phyloP scores from a whole-genome alignment of 2,888 invertebrate genomes.

The Callinectes sapidus region DNA sequence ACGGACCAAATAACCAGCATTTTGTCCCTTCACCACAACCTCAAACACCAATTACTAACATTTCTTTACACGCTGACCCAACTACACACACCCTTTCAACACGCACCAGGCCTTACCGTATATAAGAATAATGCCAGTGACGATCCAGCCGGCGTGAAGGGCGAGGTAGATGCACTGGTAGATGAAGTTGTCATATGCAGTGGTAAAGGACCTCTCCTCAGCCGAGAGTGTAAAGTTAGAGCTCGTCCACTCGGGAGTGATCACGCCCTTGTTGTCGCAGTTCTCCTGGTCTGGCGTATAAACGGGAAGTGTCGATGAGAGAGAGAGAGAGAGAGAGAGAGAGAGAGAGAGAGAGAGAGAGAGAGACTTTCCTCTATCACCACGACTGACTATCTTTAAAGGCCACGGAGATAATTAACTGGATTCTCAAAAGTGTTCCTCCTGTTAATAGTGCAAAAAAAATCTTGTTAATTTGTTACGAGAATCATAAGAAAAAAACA shows the following conservation, averaged over 20 bases:
- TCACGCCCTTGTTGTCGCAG: background rate
- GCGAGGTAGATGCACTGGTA: slow-evolving; percentile 56
- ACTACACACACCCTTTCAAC: background rate
- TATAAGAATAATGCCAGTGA: slow-evolving; percentile 43
- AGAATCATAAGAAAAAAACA: background rate
- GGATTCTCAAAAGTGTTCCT: too few relatives aligned
- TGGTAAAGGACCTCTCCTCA: background rate
- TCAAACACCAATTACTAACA: too few relatives aligned
- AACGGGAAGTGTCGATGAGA: background rate
- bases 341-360: slow-evolving; percentile 30
- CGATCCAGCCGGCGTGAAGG: slow-evolving; percentile 53
- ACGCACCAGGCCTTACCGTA: slow-evolving; percentile 37
- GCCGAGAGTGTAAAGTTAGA: background rate
- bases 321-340: slow-evolving; percentile 21
- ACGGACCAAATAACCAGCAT: too few relatives aligned
- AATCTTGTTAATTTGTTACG: too few relatives aligned
- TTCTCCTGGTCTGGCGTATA: background rate
- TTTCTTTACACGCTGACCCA: too few relatives aligned
- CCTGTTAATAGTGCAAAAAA: too few relatives aligned
- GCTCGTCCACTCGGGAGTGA: background rate
- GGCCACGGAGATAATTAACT: too few relatives aligned
- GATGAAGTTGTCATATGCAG: slow-evolving; percentile 30
- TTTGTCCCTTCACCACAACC: too few relatives aligned
- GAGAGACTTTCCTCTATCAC: background rate
- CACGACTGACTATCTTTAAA: too few relatives aligned